Evolutionary conservation across 2,113 vertebrate genomes (phyloP), one percentile per base, ranked within the genome.

Genomic region (Bubo scandiacus): DNA sequence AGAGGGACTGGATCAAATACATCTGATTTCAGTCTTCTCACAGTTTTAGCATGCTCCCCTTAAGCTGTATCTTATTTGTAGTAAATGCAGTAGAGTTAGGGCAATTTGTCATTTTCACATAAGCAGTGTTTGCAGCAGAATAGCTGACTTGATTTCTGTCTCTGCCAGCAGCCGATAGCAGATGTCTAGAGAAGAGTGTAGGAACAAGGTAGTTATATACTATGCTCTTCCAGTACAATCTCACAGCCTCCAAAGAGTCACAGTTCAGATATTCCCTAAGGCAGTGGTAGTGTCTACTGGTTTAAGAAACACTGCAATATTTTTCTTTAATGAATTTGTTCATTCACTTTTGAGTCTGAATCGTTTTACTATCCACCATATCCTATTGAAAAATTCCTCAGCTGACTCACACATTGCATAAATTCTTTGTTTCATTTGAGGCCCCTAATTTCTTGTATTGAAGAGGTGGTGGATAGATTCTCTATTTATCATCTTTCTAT

Each of bases 291-390:
- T 27, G 32, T 57, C 94, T 82, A 30, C 36, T 88, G 61, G 26
- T 70, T 83, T 83, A 70, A 92, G 67, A 94, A 49, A 73, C 42
- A 67, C 62, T 86, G 65, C 27, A 88, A 54, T 81, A 54, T 58
- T 92, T 93, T 93, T 77, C 40, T 83, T 68, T 57, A 86, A 83
- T 86, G 21, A 88, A 65, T 75, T 93, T 88, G 16, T 61, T 89
- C 67, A 58, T 93, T 94, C 58, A 66, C 73, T 72, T 90, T 81
- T 54, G 45, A 51, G 67, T 70, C 75, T 94, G 82, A 88, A 90
- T 86, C 47, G 49, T 38, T 86, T 92, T 65, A 70, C 27, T 94
- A 6, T 83, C 51, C 23, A 67, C 45, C 36, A 55, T 43, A 36
- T 86, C 34, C 29, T 80, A 32, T 40, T 83, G 51, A 38, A 81